Evolutionary conservation across 2,888 invertebrate species (phyloP).

Genomic region (Tipula vernalis): DNA sequence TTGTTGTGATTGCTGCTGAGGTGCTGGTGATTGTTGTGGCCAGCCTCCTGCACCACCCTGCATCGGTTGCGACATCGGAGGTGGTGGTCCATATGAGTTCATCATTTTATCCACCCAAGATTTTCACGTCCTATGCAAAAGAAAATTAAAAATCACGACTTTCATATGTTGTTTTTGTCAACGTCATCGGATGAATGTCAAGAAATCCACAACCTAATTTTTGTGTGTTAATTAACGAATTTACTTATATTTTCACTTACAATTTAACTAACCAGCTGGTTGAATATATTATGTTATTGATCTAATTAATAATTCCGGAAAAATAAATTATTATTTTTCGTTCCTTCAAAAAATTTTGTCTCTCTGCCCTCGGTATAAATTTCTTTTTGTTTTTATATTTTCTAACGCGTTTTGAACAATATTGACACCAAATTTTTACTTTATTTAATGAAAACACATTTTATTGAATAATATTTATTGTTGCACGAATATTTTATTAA

Average conservation of each 20-base stretch:
- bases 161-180: conserved; percentile 10
- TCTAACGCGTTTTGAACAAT: background rate
- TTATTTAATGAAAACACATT: background rate
- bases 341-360: background rate
- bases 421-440: background rate
- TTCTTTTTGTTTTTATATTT: background rate
- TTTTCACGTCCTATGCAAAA: background rate
- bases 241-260: background rate
- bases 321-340: background rate
- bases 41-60: conserved; percentile 8
- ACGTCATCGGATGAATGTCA: conserved; percentile 13
- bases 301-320: background rate
- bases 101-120: background rate
- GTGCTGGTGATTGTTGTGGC: conserved; percentile 22
- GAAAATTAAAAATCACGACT: background rate
- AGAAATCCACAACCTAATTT: background rate
- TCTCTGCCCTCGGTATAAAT: background rate
- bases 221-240: background rate
- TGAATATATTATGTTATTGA: background rate
- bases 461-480: background rate
- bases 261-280: background rate
- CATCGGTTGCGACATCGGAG: conserved; percentile 20
- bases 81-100: conserved; percentile 19
- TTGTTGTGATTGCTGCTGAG: conserved; percentile 20
- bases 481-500: background rate